These are phyloP conservation scores for Poeciliopsis gracilis DNA, from an alignment of 2,797 vertebrate genomes.

Conservation along the genomic window DNA sequence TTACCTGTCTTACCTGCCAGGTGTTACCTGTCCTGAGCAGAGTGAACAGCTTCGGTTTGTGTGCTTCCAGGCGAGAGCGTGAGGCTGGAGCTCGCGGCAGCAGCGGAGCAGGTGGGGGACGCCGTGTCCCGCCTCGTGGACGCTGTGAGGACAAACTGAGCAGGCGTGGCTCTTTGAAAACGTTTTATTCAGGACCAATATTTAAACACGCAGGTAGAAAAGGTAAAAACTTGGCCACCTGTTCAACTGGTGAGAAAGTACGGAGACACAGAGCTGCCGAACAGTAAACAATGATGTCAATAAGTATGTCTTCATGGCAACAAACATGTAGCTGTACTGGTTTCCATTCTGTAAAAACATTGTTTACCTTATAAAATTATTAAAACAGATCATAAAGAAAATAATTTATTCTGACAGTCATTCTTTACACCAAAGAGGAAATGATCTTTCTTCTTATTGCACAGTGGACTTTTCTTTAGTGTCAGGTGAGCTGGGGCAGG, in stretches of 20 bases:
- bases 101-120: conserved; percentile 66
- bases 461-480: not conserved
- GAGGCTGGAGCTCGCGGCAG: conserved; percentile 56
- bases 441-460: not conserved
- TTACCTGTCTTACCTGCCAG: not conserved
- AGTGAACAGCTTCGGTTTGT: not conserved
- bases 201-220: conserved; percentile 32
- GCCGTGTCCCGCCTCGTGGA: conserved; percentile 61
- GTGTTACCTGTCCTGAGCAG: not conserved
- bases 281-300: not conserved
- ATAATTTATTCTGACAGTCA: not conserved
- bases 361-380: not conserved
- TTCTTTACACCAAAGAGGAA: not conserved
- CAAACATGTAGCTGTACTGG: not conserved
- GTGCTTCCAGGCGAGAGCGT: conserved; percentile 25
- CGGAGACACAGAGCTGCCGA: conserved; percentile 7
- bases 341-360: not conserved
- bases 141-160: conserved; percentile 31
- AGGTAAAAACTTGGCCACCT: conserved; percentile 13
- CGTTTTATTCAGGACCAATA: conserved; percentile 42
- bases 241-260: conserved; percentile 9
- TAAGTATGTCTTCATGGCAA: not conserved
- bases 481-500: not conserved
- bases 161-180: conserved; percentile 29
- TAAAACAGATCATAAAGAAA: not conserved